Conservation (phyloP, 2,113 vertebrate species). For the Hystrix brachyura region DNA sequence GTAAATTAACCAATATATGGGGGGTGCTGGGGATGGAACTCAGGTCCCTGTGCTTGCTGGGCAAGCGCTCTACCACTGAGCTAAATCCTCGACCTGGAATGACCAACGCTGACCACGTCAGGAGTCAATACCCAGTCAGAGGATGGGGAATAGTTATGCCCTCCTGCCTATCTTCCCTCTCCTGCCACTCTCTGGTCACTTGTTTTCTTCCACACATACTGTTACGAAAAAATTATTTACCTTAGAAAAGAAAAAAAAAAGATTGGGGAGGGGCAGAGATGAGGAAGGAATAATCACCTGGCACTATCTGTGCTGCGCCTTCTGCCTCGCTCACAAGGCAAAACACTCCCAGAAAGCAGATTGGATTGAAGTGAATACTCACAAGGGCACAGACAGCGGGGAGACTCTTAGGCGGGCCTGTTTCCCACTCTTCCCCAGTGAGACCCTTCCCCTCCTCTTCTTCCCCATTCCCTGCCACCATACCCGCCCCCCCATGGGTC, state of each 20-base stretch:
- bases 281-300: neutral
- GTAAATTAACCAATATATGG: neutral
- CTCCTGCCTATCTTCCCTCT: neutral
- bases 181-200: neutral
- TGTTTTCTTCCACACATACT: neutral
- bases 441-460: no score
- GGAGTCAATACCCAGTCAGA: neutral
- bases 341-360: neutral
- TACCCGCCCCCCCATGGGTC: no score
- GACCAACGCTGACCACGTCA: neutral
- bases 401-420: neutral
- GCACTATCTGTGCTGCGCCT: neutral
- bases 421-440: no score
- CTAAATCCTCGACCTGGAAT: no score
- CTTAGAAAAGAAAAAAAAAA: neutral
- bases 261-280: neutral
- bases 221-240: neutral
- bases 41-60: no score
- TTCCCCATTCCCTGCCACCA: no score
- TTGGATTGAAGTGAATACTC: neutral
- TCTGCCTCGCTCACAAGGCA: neutral
- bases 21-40: no score
- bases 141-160: no score
- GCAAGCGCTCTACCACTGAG: no score
- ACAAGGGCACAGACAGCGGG: neutral